phyloP scores from a whole-genome alignment of 2,797 vertebrate species.

The Phalanger gymnotis region DNA sequence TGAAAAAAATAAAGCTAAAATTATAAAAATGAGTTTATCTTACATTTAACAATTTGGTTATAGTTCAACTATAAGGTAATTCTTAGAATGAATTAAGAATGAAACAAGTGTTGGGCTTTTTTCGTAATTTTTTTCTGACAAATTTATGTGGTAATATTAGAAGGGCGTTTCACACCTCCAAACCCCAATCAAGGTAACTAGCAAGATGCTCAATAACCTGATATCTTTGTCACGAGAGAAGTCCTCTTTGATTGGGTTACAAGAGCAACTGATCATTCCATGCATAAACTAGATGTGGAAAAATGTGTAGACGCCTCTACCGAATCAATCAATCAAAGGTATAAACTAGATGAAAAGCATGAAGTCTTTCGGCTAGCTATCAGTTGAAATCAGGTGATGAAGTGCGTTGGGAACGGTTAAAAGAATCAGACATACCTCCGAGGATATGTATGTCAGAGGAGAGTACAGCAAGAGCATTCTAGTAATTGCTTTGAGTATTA shows the following conservation, averaged over 20 bases:
- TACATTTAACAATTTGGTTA: neutral
- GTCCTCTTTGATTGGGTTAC: neutral
- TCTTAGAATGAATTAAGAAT: neutral
- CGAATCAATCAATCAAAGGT: neutral
- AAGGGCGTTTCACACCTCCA: neutral
- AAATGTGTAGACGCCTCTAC: neutral
- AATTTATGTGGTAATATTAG: neutral
- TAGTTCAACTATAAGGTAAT: neutral
- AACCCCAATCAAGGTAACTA: neutral
- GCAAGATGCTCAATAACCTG: neutral
- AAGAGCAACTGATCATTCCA: neutral
- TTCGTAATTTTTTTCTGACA: neutral
- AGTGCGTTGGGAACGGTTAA: neutral
- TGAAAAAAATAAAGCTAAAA: neutral
- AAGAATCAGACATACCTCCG: neutral
- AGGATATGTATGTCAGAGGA: neutral
- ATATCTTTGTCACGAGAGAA: neutral
- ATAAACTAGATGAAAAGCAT: neutral
- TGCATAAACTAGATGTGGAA: neutral
- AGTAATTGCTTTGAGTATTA: neutral
- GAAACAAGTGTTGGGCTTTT: neutral
- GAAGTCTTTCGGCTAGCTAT: neutral
- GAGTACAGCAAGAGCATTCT: neutral
- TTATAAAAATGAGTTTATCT: neutral
- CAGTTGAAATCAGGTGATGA: neutral